Evolutionary conservation across 2,113 vertebrate genomes (phyloP), one percentile per base, ranked within the genome.

Genomic region (Eurypyga helias): DNA sequence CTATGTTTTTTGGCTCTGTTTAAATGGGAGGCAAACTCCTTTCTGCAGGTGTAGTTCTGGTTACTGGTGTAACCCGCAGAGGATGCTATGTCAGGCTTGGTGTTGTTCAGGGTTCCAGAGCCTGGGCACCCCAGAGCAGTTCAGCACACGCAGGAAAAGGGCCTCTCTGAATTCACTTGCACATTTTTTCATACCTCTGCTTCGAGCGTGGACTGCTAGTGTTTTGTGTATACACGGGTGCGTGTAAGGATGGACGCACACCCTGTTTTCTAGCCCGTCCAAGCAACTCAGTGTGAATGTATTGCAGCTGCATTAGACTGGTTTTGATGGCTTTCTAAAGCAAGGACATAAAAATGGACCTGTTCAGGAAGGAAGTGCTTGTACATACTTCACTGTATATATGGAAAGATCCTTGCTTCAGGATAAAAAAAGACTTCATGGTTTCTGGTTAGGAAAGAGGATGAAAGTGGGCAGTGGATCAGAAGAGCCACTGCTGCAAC

Each of bases 1-100:
- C 31, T 34, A 0, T 54, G 45, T 17, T 41, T 88, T 77, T 85
- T 48, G n/a, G 1, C 26, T 70, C 16, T 45, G 9, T 65, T 55
- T 21, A 29, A 73, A 25, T 14, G 4, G 55, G 12, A 31, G 31
- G 26, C 14, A 31, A 19, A 60, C 10, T 29, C 0, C 0, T 64
- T 89, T 87, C 15, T 79, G 17, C n/a, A 65, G 60, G 11, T 28
- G 62, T 58, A 34, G 20, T 77, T 92, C 19, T 66, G 3, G 52
- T n/a, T 76, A 26, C 8, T 46, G 29, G 8, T 20, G 33, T 1
- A 2, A 11, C 25, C 57, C 81, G 15, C 9, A 65, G 29, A 61
- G 48, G n/a, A 9, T 31, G 23, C 55, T 92, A 17, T 9, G 17
- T 78, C 1, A 7, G 58, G 13, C 17, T 69, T 26, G 52, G 6